phyloP scores from a whole-genome alignment of 2,797 vertebrate genomes.

The Scomberomorus guttatus region DNA sequence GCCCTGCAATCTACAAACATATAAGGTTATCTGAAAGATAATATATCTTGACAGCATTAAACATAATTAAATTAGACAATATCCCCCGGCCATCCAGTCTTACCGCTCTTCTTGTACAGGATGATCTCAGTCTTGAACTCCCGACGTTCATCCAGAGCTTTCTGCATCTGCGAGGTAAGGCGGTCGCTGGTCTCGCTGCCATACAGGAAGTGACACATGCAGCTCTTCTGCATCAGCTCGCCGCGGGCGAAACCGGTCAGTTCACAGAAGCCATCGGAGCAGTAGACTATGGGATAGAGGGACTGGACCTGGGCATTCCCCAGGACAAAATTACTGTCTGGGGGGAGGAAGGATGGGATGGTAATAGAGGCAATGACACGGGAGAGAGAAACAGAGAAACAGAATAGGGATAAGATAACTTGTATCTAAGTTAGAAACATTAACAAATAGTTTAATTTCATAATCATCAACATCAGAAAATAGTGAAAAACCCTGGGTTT shows the following conservation, averaged over 20 bases:
- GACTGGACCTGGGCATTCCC: constrained; percentile 87
- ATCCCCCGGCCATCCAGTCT: constrained; percentile 34
- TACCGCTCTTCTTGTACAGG: constrained; percentile 86
- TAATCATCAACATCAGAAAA: no score
- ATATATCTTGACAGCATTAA: not conserved
- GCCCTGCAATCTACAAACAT: not conserved
- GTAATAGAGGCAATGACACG: not conserved
- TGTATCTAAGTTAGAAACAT: no score
- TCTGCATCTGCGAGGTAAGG: constrained; percentile 85
- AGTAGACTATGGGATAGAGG: constrained; percentile 87
- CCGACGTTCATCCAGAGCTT: constrained; percentile 82
- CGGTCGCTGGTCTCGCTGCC: constrained; percentile 84
- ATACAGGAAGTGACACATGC: constrained; percentile 86
- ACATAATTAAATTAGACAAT: not conserved
- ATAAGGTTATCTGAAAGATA: not conserved
- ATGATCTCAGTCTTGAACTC: constrained; percentile 88
- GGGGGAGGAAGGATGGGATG: not conserved
- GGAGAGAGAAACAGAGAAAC: not conserved
- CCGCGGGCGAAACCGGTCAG: constrained; percentile 86
- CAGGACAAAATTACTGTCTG: constrained; percentile 89
- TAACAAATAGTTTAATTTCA: no score
- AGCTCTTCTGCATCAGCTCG: constrained; percentile 88
- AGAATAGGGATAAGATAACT: not conserved
- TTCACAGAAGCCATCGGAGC: constrained; percentile 88
- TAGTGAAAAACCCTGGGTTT: no score